phyloP scores from a whole-genome alignment of 2,888 invertebrate genomes.

The Euzophera pinguis region DNA sequence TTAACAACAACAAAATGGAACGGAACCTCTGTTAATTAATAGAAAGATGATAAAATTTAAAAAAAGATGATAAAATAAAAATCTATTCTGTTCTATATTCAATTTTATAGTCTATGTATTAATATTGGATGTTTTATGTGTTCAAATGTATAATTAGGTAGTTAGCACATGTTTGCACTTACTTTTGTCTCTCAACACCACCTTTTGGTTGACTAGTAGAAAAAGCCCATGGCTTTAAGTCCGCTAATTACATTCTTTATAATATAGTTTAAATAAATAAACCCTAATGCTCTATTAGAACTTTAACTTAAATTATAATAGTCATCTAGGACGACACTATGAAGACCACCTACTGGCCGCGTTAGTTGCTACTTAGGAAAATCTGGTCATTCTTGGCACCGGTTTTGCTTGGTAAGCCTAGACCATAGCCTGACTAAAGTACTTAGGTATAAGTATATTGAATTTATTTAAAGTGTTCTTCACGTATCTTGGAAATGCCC shows the following conservation, averaged over 20 bases:
- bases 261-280: background rate
- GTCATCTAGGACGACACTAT: background rate
- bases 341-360: background rate
- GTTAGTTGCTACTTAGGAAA: background rate
- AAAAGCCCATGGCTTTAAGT: no score
- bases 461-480: background rate
- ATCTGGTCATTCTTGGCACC: slow-evolving; percentile 7
- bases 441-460: background rate
- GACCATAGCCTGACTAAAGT: background rate
- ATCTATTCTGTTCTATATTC: no score
- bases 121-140: no score
- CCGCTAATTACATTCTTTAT: background rate
- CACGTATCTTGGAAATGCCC: background rate
- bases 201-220: no score
- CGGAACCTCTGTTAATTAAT: no score
- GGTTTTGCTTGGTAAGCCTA: background rate
- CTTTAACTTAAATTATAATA: background rate
- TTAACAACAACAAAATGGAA: no score
- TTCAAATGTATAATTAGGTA: no score
- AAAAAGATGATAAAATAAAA: no score
- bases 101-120: no score
- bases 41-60: no score
- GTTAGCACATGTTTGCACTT: no score
- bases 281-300: background rate
- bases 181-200: no score